A percentile compares a stretch with the other conserved stretches of the same genome.
Evolutionary conservation across 2,888 invertebrate genomes (phyloP).

Genomic region (Ichneumon xanthorius): DNA sequence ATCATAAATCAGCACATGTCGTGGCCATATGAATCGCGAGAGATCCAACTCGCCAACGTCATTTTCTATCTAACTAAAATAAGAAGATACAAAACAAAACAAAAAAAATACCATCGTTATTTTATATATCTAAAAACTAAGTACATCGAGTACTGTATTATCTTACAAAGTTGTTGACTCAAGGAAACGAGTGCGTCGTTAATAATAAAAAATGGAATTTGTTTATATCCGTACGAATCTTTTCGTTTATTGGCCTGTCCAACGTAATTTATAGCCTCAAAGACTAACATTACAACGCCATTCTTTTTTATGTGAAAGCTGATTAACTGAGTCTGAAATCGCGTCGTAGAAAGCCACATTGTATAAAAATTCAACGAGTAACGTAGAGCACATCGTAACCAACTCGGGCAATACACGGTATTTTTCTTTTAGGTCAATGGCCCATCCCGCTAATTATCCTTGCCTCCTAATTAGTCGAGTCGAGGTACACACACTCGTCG

Average conservation of each 20-base stretch:
- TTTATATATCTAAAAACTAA: constrained; percentile 76
- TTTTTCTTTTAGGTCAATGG: constrained; percentile 60
- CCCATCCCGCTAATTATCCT: constrained; percentile 49
- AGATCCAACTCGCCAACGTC: constrained; percentile 51
- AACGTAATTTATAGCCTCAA: neutral
- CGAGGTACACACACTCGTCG: constrained; percentile 9
- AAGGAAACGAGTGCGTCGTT: constrained; percentile 66
- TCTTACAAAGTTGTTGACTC: constrained; percentile 69
- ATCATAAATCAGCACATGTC: constrained; percentile 42
- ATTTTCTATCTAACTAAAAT: constrained; percentile 70
- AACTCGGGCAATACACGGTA: constrained; percentile 6
- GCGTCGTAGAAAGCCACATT: constrained; percentile 12
- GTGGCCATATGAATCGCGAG: constrained; percentile 50
- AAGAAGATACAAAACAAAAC: constrained; percentile 38
- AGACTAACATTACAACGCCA: neutral
- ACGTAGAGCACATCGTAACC: neutral
- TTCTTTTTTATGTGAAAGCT: constrained; percentile 11
- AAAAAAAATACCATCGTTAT: constrained; percentile 73
- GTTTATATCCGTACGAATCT: constrained; percentile 48
- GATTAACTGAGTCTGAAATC: constrained; percentile 1
- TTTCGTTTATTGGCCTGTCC: constrained; percentile 7
- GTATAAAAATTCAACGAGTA: constrained; percentile 21
- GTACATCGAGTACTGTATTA: constrained; percentile 62
- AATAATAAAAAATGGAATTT: constrained; percentile 67
- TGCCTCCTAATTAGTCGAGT: constrained; percentile 50